Evolutionary conservation across 2,888 invertebrate species (phyloP).

Genomic region (Zele albiditarsus): DNA sequence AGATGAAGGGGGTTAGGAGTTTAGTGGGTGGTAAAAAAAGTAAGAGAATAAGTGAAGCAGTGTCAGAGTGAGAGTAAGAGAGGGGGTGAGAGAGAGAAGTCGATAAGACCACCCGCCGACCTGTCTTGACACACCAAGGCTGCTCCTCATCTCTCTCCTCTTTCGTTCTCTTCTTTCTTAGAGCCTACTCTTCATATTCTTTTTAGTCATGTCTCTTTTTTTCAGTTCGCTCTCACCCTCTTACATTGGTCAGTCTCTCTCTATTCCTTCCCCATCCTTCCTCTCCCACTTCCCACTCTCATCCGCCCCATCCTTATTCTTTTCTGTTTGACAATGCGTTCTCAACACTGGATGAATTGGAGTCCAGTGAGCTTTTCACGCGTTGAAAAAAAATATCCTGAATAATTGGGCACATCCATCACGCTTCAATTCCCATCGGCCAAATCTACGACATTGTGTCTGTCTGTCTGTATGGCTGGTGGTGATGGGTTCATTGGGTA

Average conservation of each 20-base stretch:
- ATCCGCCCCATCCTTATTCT: constrained; percentile 1
- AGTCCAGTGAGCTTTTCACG: neutral
- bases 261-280: too few relatives aligned
- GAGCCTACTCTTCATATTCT: neutral
- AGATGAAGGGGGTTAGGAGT: constrained; percentile 41
- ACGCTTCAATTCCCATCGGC: constrained; percentile 7
- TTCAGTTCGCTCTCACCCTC: neutral
- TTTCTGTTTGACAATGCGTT: constrained; percentile 4
- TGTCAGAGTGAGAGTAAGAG: neutral
- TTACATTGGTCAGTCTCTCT: too few relatives aligned
- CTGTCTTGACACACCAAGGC: neutral
- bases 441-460: constrained; percentile 6
- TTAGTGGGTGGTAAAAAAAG: constrained; percentile 15
- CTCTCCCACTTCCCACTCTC: neutral
- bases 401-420: constrained; percentile 24
- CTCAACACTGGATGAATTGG: neutral
- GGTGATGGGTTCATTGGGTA: neutral
- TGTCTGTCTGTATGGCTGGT: neutral
- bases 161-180: constrained; percentile 25
- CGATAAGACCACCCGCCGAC: constrained; percentile 1
- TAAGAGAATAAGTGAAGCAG: neutral
- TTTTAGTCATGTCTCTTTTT: constrained; percentile 4
- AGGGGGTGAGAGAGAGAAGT: neutral
- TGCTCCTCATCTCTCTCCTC: neutral
- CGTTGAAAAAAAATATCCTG: constrained; percentile 23